Evolutionary conservation across 2,888 invertebrate genomes (phyloP).

Genomic region (Ganaspis brasiliensis): DNA sequence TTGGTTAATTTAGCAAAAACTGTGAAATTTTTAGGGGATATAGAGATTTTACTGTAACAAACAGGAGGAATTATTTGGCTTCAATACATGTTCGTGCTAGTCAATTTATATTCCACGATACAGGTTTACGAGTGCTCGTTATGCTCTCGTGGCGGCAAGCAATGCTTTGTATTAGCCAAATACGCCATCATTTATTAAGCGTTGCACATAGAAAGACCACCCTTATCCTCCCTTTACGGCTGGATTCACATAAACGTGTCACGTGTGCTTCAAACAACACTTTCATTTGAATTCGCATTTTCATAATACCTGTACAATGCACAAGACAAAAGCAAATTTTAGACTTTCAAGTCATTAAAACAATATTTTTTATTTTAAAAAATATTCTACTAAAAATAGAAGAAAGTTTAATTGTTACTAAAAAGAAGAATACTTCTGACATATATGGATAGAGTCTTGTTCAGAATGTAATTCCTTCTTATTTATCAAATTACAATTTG

Average conservation of each 20-base stretch:
- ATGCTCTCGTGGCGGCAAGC: constrained; percentile 21
- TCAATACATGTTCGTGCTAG: constrained; percentile 12
- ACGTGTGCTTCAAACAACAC: background rate
- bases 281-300: constrained; percentile 5
- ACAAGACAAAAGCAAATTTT: background rate
- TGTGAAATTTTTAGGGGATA: background rate
- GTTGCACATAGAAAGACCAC: constrained; percentile 16
- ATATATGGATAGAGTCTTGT: too few species aligned
- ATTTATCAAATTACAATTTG: too few species aligned
- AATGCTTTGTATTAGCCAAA: constrained; percentile 21
- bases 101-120: constrained; percentile 14
- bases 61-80: constrained; percentile 14
- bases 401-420: too few species aligned
- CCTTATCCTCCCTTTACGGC: constrained; percentile 21
- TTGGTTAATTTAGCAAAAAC: background rate
- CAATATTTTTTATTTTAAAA: too few species aligned
- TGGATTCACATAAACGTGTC: constrained; percentile 18
- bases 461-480: too few species aligned
- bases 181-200: constrained; percentile 27
- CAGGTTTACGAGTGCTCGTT: constrained; percentile 29
- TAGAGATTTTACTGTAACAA: background rate
- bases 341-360: background rate
- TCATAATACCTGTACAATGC: background rate
- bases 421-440: too few species aligned
- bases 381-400: too few species aligned